Conservation (phyloP, 2,888 invertebrate species). For the Scaptomyza polygonia region DNA sequence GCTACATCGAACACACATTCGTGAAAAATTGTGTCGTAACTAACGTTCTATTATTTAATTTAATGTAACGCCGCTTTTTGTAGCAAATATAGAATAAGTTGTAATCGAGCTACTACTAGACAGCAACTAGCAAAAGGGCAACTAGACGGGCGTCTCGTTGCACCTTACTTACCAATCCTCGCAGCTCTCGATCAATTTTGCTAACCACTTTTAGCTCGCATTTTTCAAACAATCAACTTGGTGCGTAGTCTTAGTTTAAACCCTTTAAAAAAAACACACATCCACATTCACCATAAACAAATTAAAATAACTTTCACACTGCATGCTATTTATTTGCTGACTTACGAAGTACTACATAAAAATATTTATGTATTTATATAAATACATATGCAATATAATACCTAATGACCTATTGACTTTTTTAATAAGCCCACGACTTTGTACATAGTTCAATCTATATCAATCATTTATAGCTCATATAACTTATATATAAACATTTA, state of each 20-base stretch:
- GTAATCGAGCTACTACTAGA: slow-evolving; percentile 31
- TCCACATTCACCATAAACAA: slow-evolving; percentile 4
- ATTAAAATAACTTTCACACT: slow-evolving; percentile 8
- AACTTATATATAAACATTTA: slow-evolving; percentile 23
- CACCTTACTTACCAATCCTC: slow-evolving; percentile 33
- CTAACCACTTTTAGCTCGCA: slow-evolving; percentile 53
- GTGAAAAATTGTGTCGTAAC: slow-evolving; percentile 48
- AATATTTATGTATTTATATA: slow-evolving; percentile 30
- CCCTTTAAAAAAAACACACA: slow-evolving; percentile 2
- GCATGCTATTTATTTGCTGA: slow-evolving; percentile 52
- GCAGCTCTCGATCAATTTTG: slow-evolving; percentile 52
- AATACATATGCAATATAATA: slow-evolving; percentile 35
- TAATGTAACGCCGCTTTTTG: slow-evolving; percentile 65
- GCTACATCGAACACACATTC: slow-evolving; percentile 14
- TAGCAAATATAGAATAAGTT: slow-evolving; percentile 42
- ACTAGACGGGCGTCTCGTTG: slow-evolving; percentile 22
- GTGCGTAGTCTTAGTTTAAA: slow-evolving; percentile 69
- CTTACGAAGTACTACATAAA: slow-evolving; percentile 46
- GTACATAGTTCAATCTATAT: slow-evolving; percentile 46
- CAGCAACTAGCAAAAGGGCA: slow-evolving; percentile 17
- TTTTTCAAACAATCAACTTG: slow-evolving; percentile 42
- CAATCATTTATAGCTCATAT: slow-evolving; percentile 3
- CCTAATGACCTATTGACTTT: slow-evolving; percentile 61
- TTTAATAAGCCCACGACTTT: slow-evolving; percentile 46
- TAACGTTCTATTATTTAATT: slow-evolving; percentile 38